Evolutionary conservation across 2,113 vertebrate species (phyloP).

Genomic region (Paracanthobrama guichenoti): DNA sequence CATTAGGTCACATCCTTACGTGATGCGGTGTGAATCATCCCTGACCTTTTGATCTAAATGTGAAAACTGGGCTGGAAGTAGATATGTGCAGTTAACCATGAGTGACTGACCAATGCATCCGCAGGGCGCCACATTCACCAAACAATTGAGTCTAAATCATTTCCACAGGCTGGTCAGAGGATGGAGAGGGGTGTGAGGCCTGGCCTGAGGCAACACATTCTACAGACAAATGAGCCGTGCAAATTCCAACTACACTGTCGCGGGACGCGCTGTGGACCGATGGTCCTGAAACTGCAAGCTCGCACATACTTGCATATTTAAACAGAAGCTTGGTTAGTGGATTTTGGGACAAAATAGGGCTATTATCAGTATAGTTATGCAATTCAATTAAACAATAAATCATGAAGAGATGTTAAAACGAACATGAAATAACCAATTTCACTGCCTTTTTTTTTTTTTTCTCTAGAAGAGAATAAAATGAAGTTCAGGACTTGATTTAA

Average conservation of each 20-base stretch:
- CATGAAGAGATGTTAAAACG: background rate
- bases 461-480: no score
- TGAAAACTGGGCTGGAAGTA: background rate
- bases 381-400: background rate
- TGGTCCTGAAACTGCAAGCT: slow-evolving; percentile 37
- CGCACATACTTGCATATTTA: background rate
- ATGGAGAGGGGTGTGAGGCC: background rate
- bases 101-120: slow-evolving; percentile 50
- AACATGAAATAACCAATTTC: background rate
- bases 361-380: background rate
- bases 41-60: background rate
- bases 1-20: background rate
- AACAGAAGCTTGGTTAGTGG: background rate
- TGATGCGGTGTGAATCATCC: background rate
- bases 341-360: background rate
- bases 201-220: slow-evolving; percentile 54
- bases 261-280: slow-evolving; percentile 39
- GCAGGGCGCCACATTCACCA: slow-evolving; percentile 48
- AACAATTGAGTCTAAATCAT: slow-evolving; percentile 48
- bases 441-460: no score
- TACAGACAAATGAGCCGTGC: slow-evolving; percentile 62
- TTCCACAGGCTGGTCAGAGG: slow-evolving; percentile 22
- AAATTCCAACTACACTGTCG: slow-evolving; percentile 54
- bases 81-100: slow-evolving; percentile 45
- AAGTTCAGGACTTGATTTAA: background rate